Conservation (phyloP, 1,140 invertebrate species). For the Dufourea novaeangliae region DNA sequence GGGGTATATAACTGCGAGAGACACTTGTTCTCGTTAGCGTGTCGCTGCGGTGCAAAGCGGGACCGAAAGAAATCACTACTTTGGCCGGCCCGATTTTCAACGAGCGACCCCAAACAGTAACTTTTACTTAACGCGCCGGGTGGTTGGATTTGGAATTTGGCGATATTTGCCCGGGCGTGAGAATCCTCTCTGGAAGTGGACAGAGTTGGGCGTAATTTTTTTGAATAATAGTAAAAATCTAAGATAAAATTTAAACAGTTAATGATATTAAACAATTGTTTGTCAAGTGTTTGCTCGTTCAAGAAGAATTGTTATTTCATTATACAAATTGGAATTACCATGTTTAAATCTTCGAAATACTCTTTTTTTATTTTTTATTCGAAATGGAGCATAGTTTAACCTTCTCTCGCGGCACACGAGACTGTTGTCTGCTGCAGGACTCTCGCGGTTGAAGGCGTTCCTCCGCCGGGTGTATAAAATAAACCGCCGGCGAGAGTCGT, state of each 20-base stretch:
- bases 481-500: slow-evolving; percentile 24
- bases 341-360: too few species aligned
- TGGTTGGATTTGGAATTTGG: neutral
- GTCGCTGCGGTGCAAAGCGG: neutral
- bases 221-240: too few species aligned
- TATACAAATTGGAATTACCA: too few species aligned
- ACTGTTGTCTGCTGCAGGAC: too few species aligned
- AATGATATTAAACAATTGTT: too few species aligned
- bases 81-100: neutral
- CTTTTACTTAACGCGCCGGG: slow-evolving; percentile 28
- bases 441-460: slow-evolving; percentile 41
- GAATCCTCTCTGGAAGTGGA: too few species aligned
- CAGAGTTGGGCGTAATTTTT: too few species aligned
- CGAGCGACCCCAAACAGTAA: neutral
- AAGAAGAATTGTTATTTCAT: too few species aligned
- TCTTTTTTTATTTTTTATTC: too few species aligned
- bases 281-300: too few species aligned
- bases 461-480: slow-evolving; percentile 44
- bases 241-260: too few species aligned
- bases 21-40: slow-evolving; percentile 14
- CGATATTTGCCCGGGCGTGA: neutral
- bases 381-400: slow-evolving; percentile 24
- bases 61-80: slow-evolving; percentile 10
- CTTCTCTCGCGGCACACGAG: slow-evolving; percentile 19
- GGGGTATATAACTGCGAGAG: neutral